These are phyloP conservation scores for Porites cylindrica DNA, from an alignment of 92 coral and sea anemone species.

Conservation along the genomic window DNA sequence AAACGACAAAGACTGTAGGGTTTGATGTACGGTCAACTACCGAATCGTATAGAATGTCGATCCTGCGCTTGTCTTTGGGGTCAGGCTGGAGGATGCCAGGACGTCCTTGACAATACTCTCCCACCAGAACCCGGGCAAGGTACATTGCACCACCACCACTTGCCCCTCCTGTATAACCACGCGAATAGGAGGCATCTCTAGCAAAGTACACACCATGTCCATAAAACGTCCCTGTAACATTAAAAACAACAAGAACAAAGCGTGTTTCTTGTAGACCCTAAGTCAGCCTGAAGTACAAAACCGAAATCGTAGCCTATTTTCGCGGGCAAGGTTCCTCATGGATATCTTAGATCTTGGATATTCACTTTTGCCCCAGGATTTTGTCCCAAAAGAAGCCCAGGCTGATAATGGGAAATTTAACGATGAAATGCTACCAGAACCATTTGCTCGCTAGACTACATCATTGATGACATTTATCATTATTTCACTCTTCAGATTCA, in stretches of 20 bases:
- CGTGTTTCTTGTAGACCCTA: background rate
- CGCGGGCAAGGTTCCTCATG: no score
- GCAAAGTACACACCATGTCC: background rate
- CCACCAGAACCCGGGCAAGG: slow-evolving; percentile 4
- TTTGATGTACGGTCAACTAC: background rate
- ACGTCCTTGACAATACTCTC: background rate
- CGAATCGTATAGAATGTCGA: background rate
- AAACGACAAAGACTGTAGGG: background rate
- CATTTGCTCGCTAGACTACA: no score
- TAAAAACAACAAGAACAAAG: background rate
- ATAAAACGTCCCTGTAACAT: background rate
- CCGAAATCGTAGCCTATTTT: no score
- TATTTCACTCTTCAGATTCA: no score
- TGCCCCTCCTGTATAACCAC: background rate
- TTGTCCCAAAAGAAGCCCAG: no score
- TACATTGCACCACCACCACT: background rate
- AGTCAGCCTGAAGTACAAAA: no score
- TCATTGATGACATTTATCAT: no score
- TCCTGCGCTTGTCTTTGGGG: background rate
- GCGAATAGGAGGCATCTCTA: background rate
- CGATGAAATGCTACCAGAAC: no score
- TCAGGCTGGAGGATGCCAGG: background rate
- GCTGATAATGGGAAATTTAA: no score
- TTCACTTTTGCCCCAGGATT: no score
- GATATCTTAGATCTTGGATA: no score